A percentile compares a stretch with the other conserved stretches of the same genome.
These are phyloP conservation scores for Cecropterus lyciades DNA, from an alignment of 1,140 invertebrate genomes.

Conservation along the genomic window DNA sequence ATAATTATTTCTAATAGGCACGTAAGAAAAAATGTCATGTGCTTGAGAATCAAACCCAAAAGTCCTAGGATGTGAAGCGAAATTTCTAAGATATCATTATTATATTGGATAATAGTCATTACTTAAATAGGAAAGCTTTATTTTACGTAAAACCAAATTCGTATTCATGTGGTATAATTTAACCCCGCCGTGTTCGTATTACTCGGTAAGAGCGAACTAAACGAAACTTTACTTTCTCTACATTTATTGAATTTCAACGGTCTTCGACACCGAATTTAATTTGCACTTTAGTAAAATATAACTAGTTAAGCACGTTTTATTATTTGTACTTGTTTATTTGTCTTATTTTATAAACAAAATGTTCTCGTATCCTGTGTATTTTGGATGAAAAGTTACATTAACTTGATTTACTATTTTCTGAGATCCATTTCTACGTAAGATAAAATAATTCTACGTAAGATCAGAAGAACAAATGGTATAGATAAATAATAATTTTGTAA, in stretches of 20 bases:
- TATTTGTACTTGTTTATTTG: neutral
- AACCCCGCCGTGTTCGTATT: constrained; percentile 12
- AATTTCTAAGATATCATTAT: too few species aligned
- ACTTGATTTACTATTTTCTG: too few species aligned
- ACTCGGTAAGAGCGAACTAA: constrained; percentile 33
- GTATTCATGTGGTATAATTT: constrained; percentile 10
- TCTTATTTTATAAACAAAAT: neutral
- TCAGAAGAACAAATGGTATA: too few species aligned
- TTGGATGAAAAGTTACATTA: too few species aligned
- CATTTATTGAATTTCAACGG: constrained; percentile 47
- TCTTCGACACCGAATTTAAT: constrained; percentile 43
- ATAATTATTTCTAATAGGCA: too few species aligned
- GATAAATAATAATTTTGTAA: too few species aligned
- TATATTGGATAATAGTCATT: neutral
- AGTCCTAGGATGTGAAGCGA: too few species aligned
- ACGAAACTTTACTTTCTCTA: constrained; percentile 43
- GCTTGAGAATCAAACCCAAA: too few species aligned
- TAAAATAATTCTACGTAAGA: too few species aligned
- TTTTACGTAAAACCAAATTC: constrained; percentile 16
- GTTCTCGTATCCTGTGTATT: too few species aligned
- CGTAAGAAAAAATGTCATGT: too few species aligned
- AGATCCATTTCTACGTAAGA: too few species aligned
- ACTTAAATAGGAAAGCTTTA: constrained; percentile 3
- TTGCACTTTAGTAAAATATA: constrained; percentile 6
- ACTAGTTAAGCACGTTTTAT: neutral